These are phyloP conservation scores for Polydesmus complanatus DNA, from an alignment of 2,888 invertebrate genomes.

Conservation along the genomic window DNA sequence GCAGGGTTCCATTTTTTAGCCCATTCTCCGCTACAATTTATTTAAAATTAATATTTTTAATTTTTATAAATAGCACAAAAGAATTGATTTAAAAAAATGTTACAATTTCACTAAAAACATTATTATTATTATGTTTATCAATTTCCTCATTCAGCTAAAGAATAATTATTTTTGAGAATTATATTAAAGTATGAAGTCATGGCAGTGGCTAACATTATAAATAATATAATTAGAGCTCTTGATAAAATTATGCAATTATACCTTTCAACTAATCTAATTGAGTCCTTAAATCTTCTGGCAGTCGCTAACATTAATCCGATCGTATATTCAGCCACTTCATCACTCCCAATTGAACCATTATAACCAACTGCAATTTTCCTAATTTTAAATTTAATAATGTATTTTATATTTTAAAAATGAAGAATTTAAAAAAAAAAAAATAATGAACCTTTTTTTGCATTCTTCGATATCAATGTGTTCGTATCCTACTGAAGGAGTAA, in stretches of 20 bases:
- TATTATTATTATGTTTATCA: no score
- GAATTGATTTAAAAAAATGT: no score
- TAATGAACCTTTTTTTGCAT: constrained; percentile 3
- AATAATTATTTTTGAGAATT: no score
- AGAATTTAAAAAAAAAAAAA: neutral
- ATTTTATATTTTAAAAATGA: neutral
- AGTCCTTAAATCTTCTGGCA: constrained; percentile 67
- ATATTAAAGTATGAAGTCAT: constrained; percentile 5
- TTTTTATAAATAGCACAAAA: no score
- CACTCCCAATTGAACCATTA: constrained; percentile 41
- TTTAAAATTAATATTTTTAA: no score
- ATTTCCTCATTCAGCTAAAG: no score
- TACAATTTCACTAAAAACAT: no score
- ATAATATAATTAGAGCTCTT: neutral
- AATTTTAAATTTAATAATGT: neutral
- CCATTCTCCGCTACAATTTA: neutral
- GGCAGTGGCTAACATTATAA: neutral
- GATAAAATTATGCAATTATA: constrained; percentile 25
- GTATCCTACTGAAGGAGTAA: constrained; percentile 7
- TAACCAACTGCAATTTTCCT: constrained; percentile 8
- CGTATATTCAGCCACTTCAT: constrained; percentile 81
- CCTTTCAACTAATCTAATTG: constrained; percentile 52
- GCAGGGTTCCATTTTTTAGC: constrained; percentile 75
- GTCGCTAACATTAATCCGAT: constrained; percentile 69
- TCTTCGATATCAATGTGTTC: constrained; percentile 11